Evolutionary conservation across 1,140 invertebrate genomes (phyloP).

Genomic region (Camponotus floridanus): DNA sequence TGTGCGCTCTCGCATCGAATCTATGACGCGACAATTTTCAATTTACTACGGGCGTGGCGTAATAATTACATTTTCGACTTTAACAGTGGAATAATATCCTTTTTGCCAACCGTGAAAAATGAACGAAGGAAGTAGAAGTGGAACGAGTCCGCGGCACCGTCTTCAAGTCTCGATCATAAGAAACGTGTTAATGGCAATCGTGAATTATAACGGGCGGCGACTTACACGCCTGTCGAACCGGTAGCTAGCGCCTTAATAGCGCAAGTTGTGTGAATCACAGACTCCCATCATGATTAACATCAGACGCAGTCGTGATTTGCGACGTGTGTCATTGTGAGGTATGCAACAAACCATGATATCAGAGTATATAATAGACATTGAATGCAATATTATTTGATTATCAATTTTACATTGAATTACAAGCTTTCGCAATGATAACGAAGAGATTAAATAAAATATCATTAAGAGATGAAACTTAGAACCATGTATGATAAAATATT

Average conservation of each 20-base stretch:
- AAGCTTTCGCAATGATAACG: neutral
- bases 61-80: slow-evolving; percentile 33
- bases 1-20: neutral
- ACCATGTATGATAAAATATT: neutral
- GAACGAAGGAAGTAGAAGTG: too few species aligned
- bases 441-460: slow-evolving; percentile 2
- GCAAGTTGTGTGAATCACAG: slow-evolving; percentile 33
- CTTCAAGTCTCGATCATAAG: slow-evolving; percentile 7
- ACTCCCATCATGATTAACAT: slow-evolving; percentile 54
- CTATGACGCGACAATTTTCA: neutral
- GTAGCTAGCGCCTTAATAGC: slow-evolving; percentile 47
- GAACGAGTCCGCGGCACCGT: slow-evolving; percentile 45
- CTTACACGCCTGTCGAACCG: slow-evolving; percentile 64
- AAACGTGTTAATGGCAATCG: slow-evolving; percentile 64
- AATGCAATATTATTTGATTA: slow-evolving; percentile 14
- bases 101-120: neutral
- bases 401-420: neutral
- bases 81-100: slow-evolving; percentile 1
- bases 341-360: slow-evolving; percentile 37
- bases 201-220: slow-evolving; percentile 65
- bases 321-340: slow-evolving; percentile 24
- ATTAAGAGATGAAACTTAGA: neutral
- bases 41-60: slow-evolving; percentile 19
- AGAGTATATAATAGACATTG: slow-evolving; percentile 10
- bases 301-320: slow-evolving; percentile 23